Evolutionary conservation across 92 coral and sea anemone genomes (phyloP), one percentile per base, ranked within the genome.

Genomic region (Palythoa caribaeorum): DNA sequence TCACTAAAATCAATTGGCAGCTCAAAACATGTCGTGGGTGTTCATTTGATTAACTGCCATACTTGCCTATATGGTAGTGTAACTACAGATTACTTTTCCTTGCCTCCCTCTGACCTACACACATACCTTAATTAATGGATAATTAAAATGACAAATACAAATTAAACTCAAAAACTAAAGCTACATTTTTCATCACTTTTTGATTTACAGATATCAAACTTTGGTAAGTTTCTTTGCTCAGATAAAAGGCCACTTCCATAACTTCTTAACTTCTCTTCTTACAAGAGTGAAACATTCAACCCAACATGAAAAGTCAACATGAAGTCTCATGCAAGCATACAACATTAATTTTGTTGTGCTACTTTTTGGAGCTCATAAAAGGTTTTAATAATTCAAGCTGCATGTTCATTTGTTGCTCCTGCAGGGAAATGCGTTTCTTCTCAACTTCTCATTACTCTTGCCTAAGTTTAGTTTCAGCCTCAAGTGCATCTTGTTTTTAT

Each of bases 51-150:
- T 50, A 92, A 92, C 87, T 92, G 93, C 88, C 95, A 92, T 57
- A 92, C 95, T 17, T 92, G 95, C 71, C 85, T 90, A 15, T 92
- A 92, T 81, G 93, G 94, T 37, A 78, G 88, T 63, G 71, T 65
- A 44, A 83, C 92, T 69, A 68, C 90, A 63, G 19, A 74, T 84
- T 85, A 63, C 70, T 89, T 92, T 77, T 68, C 11, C 66, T 65
- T 92, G 35, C 87, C 92, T 50, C 94, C 92, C 44, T 92, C 94
- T 84, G 88, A 79, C 71, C 83, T 92, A 77, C 90, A 92, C 60
- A 73, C 90, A 78, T 92, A 92, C 65, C 87, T 89, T 35, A 71
- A 77, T 70, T 47, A 88, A 54, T 76, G 72, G 91, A 81, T 59
- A 50, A 85, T 48, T 71, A 72, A 71, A 20, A 37, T 84, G 76